Evolutionary conservation across 2,888 invertebrate genomes (phyloP).

Genomic region (Trichogramma evanescens): DNA sequence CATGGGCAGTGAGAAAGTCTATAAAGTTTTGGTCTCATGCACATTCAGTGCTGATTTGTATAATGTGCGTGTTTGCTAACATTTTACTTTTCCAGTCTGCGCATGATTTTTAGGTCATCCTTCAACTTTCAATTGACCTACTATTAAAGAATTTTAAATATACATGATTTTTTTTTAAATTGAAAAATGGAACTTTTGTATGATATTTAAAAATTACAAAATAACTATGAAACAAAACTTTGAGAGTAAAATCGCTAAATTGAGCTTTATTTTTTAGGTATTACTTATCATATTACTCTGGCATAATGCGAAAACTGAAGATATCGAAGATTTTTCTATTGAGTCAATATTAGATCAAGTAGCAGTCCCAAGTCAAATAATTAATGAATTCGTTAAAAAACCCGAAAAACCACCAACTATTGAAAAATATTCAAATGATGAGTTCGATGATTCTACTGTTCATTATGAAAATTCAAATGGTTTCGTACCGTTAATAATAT

Average conservation of each 20-base stretch:
- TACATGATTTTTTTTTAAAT: background rate
- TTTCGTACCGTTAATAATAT: constrained; percentile 35
- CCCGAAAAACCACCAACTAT: background rate
- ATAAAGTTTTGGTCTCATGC: constrained; percentile 43
- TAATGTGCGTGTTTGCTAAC: constrained; percentile 32
- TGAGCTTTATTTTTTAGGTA: constrained; percentile 31
- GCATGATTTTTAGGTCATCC: constrained; percentile 42
- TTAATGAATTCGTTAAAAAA: constrained; percentile 19
- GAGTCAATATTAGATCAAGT: constrained; percentile 34
- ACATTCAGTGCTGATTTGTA: constrained; percentile 42
- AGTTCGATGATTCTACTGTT: constrained; percentile 22
- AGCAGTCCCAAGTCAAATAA: constrained; percentile 34
- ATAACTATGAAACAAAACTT: background rate
- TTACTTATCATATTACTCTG: constrained; percentile 36
- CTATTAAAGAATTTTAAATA: constrained; percentile 3
- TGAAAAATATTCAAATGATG: constrained; percentile 7
- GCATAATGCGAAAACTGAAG: constrained; percentile 29
- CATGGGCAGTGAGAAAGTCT: constrained; percentile 40
- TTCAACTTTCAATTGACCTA: constrained; percentile 27
- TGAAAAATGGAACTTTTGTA: background rate
- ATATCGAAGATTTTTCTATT: constrained; percentile 24
- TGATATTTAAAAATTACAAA: too few species aligned
- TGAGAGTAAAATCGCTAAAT: background rate
- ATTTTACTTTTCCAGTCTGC: constrained; percentile 43
- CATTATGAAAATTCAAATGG: constrained; percentile 41